Evolutionary conservation across 2,113 vertebrate genomes (phyloP).

Genomic region (Lepus timidus): DNA sequence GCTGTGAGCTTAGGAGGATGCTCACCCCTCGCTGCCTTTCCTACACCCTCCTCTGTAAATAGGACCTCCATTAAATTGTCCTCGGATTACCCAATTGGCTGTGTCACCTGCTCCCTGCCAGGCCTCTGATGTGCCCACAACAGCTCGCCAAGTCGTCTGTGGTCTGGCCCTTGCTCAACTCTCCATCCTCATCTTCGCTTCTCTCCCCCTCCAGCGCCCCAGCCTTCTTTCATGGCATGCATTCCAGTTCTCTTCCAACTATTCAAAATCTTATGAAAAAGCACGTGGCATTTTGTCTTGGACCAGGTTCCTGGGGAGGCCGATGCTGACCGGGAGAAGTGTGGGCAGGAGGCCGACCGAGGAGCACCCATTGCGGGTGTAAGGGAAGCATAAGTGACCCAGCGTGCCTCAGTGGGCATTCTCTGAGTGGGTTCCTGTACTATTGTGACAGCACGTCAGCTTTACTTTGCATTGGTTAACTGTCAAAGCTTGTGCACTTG

Average conservation of each 20-base stretch:
- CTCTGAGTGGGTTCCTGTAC: neutral
- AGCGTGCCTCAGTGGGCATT: neutral
- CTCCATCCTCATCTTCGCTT: neutral
- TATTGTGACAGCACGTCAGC: neutral
- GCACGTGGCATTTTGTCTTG: neutral
- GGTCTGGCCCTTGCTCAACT: neutral
- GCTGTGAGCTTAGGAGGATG: neutral
- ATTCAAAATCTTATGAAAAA: neutral
- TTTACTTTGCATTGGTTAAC: neutral
- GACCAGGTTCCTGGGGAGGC: neutral
- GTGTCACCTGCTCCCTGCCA: slow-evolving; percentile 48
- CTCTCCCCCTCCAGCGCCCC: neutral
- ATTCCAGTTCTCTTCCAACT: neutral
- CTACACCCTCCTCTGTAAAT: neutral
- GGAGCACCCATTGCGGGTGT: neutral
- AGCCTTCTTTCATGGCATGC: neutral
- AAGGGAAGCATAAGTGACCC: neutral
- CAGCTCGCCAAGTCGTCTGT: neutral
- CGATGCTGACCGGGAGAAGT: neutral
- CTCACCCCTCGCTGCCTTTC: neutral
- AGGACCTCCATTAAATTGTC: neutral
- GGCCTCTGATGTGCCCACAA: neutral
- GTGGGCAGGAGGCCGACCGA: neutral
- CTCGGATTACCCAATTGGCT: neutral
- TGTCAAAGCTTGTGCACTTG: neutral